Conservation (phyloP, 2,113 vertebrate genomes). For the Callocephalon fimbriatum region DNA sequence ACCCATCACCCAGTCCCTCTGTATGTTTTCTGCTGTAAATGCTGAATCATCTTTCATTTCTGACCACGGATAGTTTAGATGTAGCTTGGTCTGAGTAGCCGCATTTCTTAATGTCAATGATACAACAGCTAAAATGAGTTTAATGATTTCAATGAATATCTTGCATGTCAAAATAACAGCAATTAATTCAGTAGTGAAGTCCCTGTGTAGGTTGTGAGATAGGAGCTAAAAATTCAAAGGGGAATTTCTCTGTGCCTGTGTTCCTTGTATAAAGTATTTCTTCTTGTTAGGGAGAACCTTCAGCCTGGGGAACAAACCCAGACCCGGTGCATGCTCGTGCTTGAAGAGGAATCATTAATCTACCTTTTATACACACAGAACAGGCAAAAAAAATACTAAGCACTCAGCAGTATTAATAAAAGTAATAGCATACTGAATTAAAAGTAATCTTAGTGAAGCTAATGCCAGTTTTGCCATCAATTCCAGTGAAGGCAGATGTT, state of each 20-base stretch:
- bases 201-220: not conserved
- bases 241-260: not conserved
- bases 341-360: not conserved
- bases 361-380: not conserved
- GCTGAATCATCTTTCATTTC: not conserved
- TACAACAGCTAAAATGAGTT: not conserved
- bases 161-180: not conserved
- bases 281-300: not conserved
- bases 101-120: not conserved
- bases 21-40: not conserved
- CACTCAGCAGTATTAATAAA: not conserved
- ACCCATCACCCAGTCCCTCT: not conserved
- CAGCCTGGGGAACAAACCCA: rapidly evolving
- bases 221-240: not conserved
- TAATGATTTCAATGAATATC: not conserved
- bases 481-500: not conserved
- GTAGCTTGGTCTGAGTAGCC: not conserved
- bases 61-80: not conserved
- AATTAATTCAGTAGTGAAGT: not conserved
- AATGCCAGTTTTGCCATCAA: not conserved
- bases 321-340: rapidly evolving
- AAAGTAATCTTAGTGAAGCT: not conserved
- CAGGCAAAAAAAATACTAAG: not conserved
- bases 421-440: not conserved
- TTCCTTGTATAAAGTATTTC: not conserved